Evolutionary conservation across 2,888 invertebrate genomes (phyloP), one percentile per base, ranked within the genome.

Genomic region (Harpagoxenus sublaevis): DNA sequence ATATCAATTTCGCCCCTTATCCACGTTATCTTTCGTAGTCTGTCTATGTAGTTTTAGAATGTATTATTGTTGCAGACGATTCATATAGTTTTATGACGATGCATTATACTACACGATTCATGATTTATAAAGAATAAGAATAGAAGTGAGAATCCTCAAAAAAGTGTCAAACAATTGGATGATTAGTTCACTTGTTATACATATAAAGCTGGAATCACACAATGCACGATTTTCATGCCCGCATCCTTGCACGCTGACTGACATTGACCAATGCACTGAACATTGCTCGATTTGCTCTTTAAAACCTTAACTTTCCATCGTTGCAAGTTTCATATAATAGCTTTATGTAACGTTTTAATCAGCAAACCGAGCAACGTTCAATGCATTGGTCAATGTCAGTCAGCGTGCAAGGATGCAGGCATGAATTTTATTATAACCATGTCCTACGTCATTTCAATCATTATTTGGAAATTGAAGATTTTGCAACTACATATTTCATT

Each of bases 391-490:
- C 23, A 23, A 23, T 23, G 23, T 23, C 23, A 23, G 23, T 23
- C 23, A 23, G 23, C 23, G 23, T 23, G 23, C 23, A 23, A 23
- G 23, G 23, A 23, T 23, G 23, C 23, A 6, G 35, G 6, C 35
- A 35, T 35, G 23, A 23, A 35, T 6, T 35, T 35, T 35, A 35
- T 35, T 35, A 35, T 6, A 6, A 57, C 15, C 3, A 18, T 62
- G 28, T 23, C 10, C 3, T 39, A 15, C 23, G 39, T 53, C 4
- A 18, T 42, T 77, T 53, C 42, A 42, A 55, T 63, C 3, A 12
- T 35, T 31, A 48, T 55, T 39, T 73, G 23, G 18, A 73, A 63
- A 74, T 45, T 74, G 1, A 65, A 63, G 63, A 68, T 70, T 79
- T 57, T 42, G 28, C 8, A 55, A 65, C 15, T 42, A 35, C 23